Evolutionary conservation across 2,888 invertebrate species (phyloP), one percentile per base, ranked within the genome.

Genomic region (Cheilosia vernalis): DNA sequence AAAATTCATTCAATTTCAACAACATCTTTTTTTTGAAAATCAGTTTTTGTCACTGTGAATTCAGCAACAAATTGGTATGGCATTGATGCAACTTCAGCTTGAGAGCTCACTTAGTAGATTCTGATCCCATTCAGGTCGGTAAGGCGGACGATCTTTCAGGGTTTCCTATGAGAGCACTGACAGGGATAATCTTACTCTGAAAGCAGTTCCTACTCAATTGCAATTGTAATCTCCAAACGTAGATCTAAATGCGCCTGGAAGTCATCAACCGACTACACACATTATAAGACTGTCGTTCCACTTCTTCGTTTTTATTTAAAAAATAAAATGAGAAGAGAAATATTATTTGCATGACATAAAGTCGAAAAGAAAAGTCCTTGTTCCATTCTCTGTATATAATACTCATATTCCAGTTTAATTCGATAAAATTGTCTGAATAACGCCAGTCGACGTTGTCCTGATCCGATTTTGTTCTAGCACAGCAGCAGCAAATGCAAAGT

Each of bases 381-480:
- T 51, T 33, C 17, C 66, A 66, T 44, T 60, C 49, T 51, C 49
- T 30, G 42, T 51, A 24, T 27, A 10, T 17, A 40, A 21, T 42
- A 19, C 40, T 21, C 74, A 49, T 49, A 74, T 76, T 27, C 42
- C 19, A 58, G 67, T 69, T 83, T 83, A 74, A 79, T 83, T 79
- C 73, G 79, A 83, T 78, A 79, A 83, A 83, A 83, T 83, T 78
- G 67, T 78, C 72, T 78, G 78, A 78, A 83, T 77, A 69, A 56
- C 72, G 47, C 72, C 47, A 83, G 72, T 56, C 79, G 79, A 69
- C 73, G 72, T 56, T 70, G 17, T 76, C 64, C 74, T 84, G 84
- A 80, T 80, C 84, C 66, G 60, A 70, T 84, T 84, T 79, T 49
- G 53, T 56, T 47, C 67, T 63, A 44, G 74, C 56, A 66, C 76